Conservation (phyloP, 1,140 invertebrate genomes). For the Lordiphosa stackelbergi region DNA sequence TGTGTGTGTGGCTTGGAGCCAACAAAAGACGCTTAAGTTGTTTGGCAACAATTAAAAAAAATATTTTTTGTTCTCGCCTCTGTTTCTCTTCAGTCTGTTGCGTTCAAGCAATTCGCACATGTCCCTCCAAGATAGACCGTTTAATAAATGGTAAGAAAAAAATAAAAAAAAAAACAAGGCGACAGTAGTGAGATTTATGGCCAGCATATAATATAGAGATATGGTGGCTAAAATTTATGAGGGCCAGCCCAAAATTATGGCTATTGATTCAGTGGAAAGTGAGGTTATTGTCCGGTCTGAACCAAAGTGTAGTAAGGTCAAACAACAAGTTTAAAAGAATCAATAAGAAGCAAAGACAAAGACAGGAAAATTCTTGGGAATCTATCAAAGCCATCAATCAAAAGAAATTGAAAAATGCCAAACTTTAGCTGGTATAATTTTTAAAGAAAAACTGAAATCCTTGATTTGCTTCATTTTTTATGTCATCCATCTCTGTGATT, state of each 20-base stretch:
- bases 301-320: slow-evolving; percentile 39
- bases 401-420: too few species aligned
- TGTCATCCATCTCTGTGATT: too few species aligned
- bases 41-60: slow-evolving; percentile 16
- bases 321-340: slow-evolving; percentile 15
- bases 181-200: slow-evolving; percentile 49
- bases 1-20: slow-evolving; percentile 16
- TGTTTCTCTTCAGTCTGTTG: not conserved
- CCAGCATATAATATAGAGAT: slow-evolving; percentile 29
- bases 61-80: not conserved
- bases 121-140: slow-evolving; percentile 38
- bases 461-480: too few species aligned
- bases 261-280: slow-evolving; percentile 52
- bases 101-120: slow-evolving; percentile 18
- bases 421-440: too few species aligned
- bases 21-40: slow-evolving; percentile 6
- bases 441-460: too few species aligned
- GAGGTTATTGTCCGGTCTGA: slow-evolving; percentile 16
- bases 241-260: slow-evolving; percentile 52
- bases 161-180: slow-evolving; percentile 40
- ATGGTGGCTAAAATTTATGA: slow-evolving; percentile 42
- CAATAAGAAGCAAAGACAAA: too few species aligned
- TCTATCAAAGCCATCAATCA: too few species aligned
- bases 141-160: slow-evolving; percentile 45
- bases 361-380: too few species aligned